Percentiles rank a stretch among this genome's conserved stretches.
Conservation (phyloP, 2,888 invertebrate species). For the Keiferia lycopersicella region DNA sequence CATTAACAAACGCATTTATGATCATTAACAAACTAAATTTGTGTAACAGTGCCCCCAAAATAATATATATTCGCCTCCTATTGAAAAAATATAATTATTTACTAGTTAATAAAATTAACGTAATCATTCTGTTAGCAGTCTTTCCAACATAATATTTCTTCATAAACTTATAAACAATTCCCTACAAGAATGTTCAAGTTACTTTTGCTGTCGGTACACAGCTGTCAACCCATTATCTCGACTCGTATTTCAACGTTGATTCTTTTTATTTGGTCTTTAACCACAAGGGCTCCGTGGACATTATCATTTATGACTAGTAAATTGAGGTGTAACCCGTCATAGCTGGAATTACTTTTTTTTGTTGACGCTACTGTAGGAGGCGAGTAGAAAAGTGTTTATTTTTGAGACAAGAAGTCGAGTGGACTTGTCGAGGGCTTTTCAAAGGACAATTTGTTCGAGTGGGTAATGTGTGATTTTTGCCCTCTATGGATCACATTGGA, state of each 20-base stretch:
- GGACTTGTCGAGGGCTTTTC: not conserved
- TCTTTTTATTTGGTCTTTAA: conserved; percentile 51
- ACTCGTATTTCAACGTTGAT: conserved; percentile 57
- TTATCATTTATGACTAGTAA: conserved; percentile 57
- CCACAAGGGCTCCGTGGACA: conserved; percentile 32
- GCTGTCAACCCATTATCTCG: conserved; percentile 56
- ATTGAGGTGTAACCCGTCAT: conserved; percentile 57
- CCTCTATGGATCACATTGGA: too few relatives aligned
- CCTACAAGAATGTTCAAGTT: conserved; percentile 29
- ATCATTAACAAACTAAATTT: too few relatives aligned
- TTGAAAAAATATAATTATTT: too few relatives aligned
- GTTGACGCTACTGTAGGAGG: conserved; percentile 8
- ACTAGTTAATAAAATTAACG: too few relatives aligned
- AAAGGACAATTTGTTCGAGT: not conserved
- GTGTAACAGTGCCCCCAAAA: too few relatives aligned
- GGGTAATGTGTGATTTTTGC: too few relatives aligned
- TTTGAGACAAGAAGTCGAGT: not conserved
- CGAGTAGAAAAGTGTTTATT: not conserved
- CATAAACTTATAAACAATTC: not conserved
- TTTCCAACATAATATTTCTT: too few relatives aligned
- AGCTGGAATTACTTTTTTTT: conserved; percentile 19
- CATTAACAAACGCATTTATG: too few relatives aligned
- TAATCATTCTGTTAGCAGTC: too few relatives aligned
- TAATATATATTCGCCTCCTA: too few relatives aligned
- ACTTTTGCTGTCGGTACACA: conserved; percentile 36